Evolutionary conservation across 2,888 invertebrate genomes (phyloP).

Genomic region (Gymnocheta viridis): DNA sequence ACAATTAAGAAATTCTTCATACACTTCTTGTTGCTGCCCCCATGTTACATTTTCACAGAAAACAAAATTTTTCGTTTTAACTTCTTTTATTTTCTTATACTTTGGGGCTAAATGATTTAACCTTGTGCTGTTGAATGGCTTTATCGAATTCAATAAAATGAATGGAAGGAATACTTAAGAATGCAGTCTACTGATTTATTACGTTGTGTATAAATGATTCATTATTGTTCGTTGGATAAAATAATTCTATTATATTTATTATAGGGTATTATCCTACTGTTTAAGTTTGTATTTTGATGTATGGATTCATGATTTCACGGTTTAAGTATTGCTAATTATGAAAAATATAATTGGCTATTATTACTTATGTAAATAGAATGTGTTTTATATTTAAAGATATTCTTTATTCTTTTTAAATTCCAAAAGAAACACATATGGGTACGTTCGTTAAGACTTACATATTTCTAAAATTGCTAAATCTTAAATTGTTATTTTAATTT

Average conservation of each 20-base stretch:
- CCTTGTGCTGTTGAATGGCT: constrained; percentile 51
- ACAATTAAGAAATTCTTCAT: constrained; percentile 58
- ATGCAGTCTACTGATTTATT: constrained; percentile 45
- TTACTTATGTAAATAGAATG: neutral
- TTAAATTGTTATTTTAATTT: no score
- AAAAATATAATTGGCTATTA: neutral
- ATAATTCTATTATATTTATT: neutral
- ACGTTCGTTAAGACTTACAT: no score
- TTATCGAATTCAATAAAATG: constrained; percentile 41
- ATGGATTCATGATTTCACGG: neutral
- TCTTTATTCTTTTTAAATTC: no score
- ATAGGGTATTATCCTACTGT: neutral
- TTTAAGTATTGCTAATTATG: neutral
- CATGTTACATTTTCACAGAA: constrained; percentile 16
- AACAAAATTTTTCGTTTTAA: constrained; percentile 32
- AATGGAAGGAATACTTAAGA: constrained; percentile 33
- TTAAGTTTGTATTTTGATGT: neutral
- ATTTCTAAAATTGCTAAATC: no score
- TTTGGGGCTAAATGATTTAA: constrained; percentile 23
- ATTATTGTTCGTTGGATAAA: constrained; percentile 12
- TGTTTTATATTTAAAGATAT: no score
- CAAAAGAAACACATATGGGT: no score
- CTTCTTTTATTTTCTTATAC: constrained; percentile 17
- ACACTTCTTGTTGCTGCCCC: neutral
- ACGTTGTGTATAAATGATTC: constrained; percentile 19